phyloP scores from a whole-genome alignment of 2,113 vertebrate genomes.

The Spea multiplicata region DNA sequence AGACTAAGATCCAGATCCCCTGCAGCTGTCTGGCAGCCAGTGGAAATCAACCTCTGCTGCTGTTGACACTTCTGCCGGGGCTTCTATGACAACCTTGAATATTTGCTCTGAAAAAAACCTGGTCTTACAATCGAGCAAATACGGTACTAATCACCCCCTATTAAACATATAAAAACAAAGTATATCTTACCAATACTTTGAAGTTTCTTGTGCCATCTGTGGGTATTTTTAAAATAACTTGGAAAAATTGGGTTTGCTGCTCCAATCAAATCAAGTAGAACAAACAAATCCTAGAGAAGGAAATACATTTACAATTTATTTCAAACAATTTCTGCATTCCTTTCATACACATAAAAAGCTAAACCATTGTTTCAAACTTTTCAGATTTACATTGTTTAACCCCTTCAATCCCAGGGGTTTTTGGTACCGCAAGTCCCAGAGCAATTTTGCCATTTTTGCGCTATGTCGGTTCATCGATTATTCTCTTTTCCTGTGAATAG shows the following conservation, averaged over 20 bases:
- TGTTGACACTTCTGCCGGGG: too few relatives aligned
- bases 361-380: background rate
- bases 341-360: background rate
- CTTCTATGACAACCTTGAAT: too few relatives aligned
- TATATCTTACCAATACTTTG: slow-evolving; percentile 80
- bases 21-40: too few relatives aligned
- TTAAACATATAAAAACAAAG: background rate
- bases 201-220: slow-evolving; percentile 82
- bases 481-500: too few relatives aligned
- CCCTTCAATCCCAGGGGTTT: too few relatives aligned
- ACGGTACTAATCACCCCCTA: background rate
- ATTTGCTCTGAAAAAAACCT: too few relatives aligned
- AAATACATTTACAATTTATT: background rate
- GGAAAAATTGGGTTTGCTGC: slow-evolving; percentile 79
- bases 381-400: background rate
- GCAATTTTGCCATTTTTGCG: too few relatives aligned
- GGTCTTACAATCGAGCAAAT: too few relatives aligned
- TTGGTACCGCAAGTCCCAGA: too few relatives aligned
- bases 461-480: too few relatives aligned
- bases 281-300: slow-evolving; percentile 81
- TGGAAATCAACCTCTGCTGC: too few relatives aligned
- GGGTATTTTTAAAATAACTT: slow-evolving; percentile 79
- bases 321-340: background rate
- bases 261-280: slow-evolving; percentile 92
- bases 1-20: too few relatives aligned